Evolutionary conservation across 2,888 invertebrate genomes (phyloP).

Genomic region (Xestia ashworthii): DNA sequence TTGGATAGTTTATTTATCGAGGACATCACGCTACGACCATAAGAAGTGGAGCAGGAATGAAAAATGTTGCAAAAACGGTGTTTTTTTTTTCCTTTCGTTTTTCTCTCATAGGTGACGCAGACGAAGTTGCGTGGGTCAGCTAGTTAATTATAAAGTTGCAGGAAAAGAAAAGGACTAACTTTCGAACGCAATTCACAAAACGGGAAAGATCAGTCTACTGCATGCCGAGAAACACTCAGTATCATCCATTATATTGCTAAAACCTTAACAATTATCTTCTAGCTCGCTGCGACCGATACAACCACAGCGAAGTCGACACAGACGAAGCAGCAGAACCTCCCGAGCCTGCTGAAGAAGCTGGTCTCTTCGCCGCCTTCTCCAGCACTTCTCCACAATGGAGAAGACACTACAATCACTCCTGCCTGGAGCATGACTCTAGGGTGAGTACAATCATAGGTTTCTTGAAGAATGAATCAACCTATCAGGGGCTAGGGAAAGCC

Average conservation of each 20-base stretch:
- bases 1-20: no score
- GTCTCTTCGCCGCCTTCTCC: slow-evolving; percentile 87
- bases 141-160: background rate
- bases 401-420: slow-evolving; percentile 82
- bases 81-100: no score
- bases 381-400: slow-evolving; percentile 88
- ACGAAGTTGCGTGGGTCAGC: no score
- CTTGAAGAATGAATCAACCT: background rate
- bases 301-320: slow-evolving; percentile 90
- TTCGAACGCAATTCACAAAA: background rate
- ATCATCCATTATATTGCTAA: background rate
- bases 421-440: slow-evolving; percentile 80
- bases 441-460: background rate
- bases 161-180: background rate
- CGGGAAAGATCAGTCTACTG: background rate
- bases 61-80: no score
- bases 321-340: slow-evolving; percentile 84
- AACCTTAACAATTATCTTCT: background rate
- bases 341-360: slow-evolving; percentile 81
- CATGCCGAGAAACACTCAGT: background rate
- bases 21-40: no score
- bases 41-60: no score
- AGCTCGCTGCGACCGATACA: slow-evolving; percentile 89
- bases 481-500: background rate
- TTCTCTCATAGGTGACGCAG: no score